Percentiles rank a stretch among this genome's conserved stretches.
Evolutionary conservation across 2,797 vertebrate genomes (phyloP).

Genomic region (Thalassophryne amazonica): DNA sequence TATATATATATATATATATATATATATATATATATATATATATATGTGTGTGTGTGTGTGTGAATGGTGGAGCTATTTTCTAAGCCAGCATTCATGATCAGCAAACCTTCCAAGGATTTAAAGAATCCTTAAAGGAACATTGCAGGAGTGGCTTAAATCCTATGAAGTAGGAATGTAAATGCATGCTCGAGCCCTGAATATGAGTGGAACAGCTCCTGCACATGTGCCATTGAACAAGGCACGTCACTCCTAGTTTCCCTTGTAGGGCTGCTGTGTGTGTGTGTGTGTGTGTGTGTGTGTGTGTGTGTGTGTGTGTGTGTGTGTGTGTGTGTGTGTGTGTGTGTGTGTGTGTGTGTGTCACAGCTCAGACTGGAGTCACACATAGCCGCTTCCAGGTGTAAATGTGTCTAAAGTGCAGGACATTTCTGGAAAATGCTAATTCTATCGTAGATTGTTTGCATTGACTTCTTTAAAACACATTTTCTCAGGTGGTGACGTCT

Average conservation of each 20-base stretch:
- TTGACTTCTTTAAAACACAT: too few relatives aligned
- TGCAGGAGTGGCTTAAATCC: conserved; percentile 11
- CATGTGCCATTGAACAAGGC: too few relatives aligned
- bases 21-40: too few relatives aligned
- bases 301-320: background rate
- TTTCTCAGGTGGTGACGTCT: too few relatives aligned
- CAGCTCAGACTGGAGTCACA: background rate
- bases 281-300: background rate
- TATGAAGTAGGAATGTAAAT: conserved; percentile 1
- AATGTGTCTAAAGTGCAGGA: background rate
- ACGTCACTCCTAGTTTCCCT: too few relatives aligned
- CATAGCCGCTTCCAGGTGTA: background rate
- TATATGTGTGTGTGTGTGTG: too few relatives aligned
- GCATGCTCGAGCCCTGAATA: conserved; percentile 9
- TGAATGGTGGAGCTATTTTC: background rate
- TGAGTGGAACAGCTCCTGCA: too few relatives aligned
- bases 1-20: too few relatives aligned
- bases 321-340: background rate
- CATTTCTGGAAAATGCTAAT: background rate
- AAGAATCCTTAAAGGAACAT: conserved; percentile 4
- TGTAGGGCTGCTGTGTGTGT: conserved; percentile 1
- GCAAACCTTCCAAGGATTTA: background rate
- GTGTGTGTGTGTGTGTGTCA: background rate
- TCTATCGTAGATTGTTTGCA: too few relatives aligned
- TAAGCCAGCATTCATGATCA: background rate